Base-by-base conservation (phyloP, 2,113 vertebrate genomes). In the Rhipidura dahli region DNA sequence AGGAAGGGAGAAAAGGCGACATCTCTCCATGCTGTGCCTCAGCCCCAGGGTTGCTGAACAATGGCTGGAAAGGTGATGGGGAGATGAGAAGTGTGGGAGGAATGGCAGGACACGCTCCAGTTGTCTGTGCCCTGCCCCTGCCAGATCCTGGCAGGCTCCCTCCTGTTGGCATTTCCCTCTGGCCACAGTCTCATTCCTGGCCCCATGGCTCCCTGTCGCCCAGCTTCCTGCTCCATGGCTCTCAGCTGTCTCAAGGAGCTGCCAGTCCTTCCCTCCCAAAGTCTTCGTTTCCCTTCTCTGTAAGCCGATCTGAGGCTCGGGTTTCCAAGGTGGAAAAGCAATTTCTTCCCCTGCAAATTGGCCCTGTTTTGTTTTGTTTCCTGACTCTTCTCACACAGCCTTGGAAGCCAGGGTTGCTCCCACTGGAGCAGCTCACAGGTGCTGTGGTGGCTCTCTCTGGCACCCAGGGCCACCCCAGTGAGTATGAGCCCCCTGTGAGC, bases 401-500 rank as follows among this genome's bases (percentile, higher is more conserved):
- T 7, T 33, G 39, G 45, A 65, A 35, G 33, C 15, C 0, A 0
- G 42, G 37, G 40, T 65, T 80, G n/a, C 22, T 80, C 51, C 50
- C 30, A 6, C 28, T 9, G 5, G 35, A 23, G 50, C 50, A 69
- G 26, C 44, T 71, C 18, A 5, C 8, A 8, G 64, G 49, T 3
- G 1, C 63, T 6, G 11, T 6, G 3, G 11, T 20, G 61, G 51
- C 26, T 82, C 42, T 44, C 2, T 1, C 9, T 7, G 26, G n/a
- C 33, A 35, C 26, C 26, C n/a, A 28, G n/a, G 53, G 39, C 47
- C 44, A 76, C 35, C 7, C 16, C 4, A 3, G 31, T 0, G 2
- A 57, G n/a, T 5, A 3, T 3, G 6, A 51, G 31, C 7, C 7
- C 28, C 59, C 33, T 0, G 0, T 3, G 7, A 51, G 49, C 49